These are phyloP conservation scores for Channa maculata DNA, from an alignment of 2,113 vertebrate species.

Conservation along the genomic window DNA sequence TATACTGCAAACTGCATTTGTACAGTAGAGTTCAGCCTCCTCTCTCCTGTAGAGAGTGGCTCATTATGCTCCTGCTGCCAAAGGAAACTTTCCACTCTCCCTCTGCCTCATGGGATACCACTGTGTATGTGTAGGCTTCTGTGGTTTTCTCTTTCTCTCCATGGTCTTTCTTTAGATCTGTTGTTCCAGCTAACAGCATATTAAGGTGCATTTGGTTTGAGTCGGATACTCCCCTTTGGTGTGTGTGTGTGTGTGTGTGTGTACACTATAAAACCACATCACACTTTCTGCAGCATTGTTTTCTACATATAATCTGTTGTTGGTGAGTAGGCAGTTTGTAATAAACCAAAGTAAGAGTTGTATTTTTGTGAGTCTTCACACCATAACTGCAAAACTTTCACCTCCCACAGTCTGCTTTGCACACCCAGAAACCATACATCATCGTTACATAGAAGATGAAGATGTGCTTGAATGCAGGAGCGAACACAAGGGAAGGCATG, in stretches of 20 bases:
- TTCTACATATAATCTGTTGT: constrained; percentile 37
- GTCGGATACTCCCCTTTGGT: not conserved
- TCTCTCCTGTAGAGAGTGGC: constrained; percentile 25
- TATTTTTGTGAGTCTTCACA: constrained; percentile 57
- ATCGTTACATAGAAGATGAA: not conserved
- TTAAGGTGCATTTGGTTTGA: not conserved
- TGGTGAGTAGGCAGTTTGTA: constrained; percentile 46
- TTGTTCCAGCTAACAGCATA: not conserved
- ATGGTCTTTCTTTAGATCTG: not conserved
- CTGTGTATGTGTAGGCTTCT: constrained; percentile 18
- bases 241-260: not conserved
- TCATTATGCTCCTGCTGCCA: constrained; percentile 45
- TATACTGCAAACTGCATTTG: not conserved
- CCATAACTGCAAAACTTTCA: constrained; percentile 41
- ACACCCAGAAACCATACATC: constrained; percentile 42
- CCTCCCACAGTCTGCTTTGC: constrained; percentile 43
- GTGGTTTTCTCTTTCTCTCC: not conserved
- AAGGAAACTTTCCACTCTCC: constrained; percentile 54
- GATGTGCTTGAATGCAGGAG: not conserved
- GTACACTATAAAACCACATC: not conserved
- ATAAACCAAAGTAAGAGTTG: constrained; percentile 36
- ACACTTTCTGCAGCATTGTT: constrained; percentile 5
- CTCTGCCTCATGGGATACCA: constrained; percentile 41
- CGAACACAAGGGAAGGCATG: not conserved
- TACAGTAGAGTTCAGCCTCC: constrained; percentile 20